Evolutionary conservation across 2,113 vertebrate species (phyloP).

Genomic region (Barnardius zonarius): DNA sequence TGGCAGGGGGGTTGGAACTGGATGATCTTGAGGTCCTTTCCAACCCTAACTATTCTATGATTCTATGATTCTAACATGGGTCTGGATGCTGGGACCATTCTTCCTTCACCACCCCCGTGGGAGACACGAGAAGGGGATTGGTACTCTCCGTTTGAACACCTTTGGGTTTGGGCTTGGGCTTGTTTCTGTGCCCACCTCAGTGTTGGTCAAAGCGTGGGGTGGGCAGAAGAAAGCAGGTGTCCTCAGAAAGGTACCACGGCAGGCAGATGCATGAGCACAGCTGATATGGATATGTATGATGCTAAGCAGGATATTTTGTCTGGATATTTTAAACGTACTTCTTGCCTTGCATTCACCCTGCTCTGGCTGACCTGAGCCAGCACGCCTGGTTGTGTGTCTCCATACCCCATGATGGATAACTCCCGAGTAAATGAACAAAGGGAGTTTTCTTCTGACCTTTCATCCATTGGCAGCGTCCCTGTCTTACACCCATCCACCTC

Average conservation of each 20-base stretch:
- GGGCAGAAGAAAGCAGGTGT: neutral
- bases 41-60: too few species aligned
- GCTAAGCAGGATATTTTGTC: neutral
- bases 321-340: neutral
- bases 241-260: neutral
- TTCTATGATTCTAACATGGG: too few species aligned
- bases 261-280: neutral
- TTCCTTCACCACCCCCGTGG: neutral
- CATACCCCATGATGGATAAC: neutral
- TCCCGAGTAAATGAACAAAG: neutral
- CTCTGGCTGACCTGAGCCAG: neutral
- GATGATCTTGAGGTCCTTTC: too few species aligned
- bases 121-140: neutral
- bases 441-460: neutral
- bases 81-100: neutral
- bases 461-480: neutral
- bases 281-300: neutral
- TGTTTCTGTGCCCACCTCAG: neutral
- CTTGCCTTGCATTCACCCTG: neutral
- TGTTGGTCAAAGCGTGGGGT: accelerated
- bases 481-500: accelerated
- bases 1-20: too few species aligned
- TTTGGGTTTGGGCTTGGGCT: accelerated
- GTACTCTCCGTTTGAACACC: neutral
- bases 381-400: neutral